Conservation (phyloP, 2,113 vertebrate genomes). For the Odocoileus hemionus region DNA sequence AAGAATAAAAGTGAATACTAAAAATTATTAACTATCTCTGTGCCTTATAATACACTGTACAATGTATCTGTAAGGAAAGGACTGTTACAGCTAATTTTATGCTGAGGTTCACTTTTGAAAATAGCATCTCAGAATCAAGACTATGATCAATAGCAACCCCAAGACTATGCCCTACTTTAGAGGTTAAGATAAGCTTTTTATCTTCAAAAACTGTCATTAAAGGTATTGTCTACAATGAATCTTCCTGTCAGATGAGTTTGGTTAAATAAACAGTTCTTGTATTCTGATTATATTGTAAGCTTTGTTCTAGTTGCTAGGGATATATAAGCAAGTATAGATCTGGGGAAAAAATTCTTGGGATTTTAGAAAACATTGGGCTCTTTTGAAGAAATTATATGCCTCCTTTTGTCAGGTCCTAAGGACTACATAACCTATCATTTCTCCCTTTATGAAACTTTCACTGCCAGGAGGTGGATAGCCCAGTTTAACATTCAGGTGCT, state of each 20-base stretch:
- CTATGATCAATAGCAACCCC: background rate
- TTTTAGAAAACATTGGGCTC: background rate
- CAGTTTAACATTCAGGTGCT: constrained; percentile 46
- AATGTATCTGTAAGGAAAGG: background rate
- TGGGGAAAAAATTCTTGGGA: background rate
- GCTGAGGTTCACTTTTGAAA: constrained; percentile 24
- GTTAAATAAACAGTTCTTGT: constrained; percentile 12
- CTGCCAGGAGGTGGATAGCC: constrained; percentile 15
- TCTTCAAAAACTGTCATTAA: background rate
- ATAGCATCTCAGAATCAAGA: constrained; percentile 12
- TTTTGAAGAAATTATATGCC: constrained; percentile 34
- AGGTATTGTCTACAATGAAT: background rate
- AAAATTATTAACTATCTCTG: constrained; percentile 59
- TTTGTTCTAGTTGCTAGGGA: constrained; percentile 21
- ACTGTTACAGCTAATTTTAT: background rate
- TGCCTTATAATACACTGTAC: constrained; percentile 5
- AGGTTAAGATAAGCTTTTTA: background rate
- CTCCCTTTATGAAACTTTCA: constrained; percentile 42
- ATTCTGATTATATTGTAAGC: background rate
- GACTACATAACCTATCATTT: background rate
- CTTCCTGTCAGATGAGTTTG: background rate
- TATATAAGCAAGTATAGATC: constrained; percentile 10
- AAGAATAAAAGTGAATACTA: constrained; percentile 59
- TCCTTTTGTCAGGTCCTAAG: constrained; percentile 23
- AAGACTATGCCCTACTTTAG: background rate